Percentiles rank a stretch among this genome's conserved stretches.
phyloP scores from a whole-genome alignment of 2,888 invertebrate genomes.

The Argynnis bischoffii region DNA sequence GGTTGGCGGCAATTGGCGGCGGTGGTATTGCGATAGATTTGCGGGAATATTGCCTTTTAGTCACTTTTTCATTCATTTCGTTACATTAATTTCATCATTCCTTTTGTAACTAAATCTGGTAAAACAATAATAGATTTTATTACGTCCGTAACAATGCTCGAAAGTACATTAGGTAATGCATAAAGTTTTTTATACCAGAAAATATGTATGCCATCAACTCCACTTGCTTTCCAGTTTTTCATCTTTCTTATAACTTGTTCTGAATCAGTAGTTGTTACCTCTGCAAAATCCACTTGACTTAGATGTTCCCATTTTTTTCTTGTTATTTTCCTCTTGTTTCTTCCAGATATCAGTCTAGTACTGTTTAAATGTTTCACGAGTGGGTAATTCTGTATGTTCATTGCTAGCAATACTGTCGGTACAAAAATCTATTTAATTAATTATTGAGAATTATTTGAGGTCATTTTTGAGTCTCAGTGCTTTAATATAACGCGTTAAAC shows the following conservation, averaged over 20 bases:
- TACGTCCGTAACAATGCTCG: conserved; percentile 31
- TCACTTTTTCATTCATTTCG: too few species aligned
- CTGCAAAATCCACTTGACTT: not conserved
- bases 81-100: too few species aligned
- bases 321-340: not conserved
- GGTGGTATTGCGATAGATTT: too few species aligned
- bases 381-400: not conserved
- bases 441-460: not conserved
- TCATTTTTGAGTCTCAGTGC: not conserved
- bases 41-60: too few species aligned
- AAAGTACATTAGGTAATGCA: conserved; percentile 26
- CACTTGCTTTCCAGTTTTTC: conserved; percentile 36
- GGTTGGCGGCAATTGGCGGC: too few species aligned
- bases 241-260: too few species aligned
- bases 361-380: not conserved
- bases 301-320: not conserved
- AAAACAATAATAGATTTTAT: not conserved
- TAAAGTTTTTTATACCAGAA: conserved; percentile 37
- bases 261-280: too few species aligned
- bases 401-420: not conserved
- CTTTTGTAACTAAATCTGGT: too few species aligned
- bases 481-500: conserved; percentile 5
- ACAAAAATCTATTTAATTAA: not conserved
- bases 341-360: conserved; percentile 3
- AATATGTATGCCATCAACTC: conserved; percentile 33